These are phyloP conservation scores for Microhierax caerulescens DNA, from an alignment of 2,797 vertebrate species.

Conservation along the genomic window DNA sequence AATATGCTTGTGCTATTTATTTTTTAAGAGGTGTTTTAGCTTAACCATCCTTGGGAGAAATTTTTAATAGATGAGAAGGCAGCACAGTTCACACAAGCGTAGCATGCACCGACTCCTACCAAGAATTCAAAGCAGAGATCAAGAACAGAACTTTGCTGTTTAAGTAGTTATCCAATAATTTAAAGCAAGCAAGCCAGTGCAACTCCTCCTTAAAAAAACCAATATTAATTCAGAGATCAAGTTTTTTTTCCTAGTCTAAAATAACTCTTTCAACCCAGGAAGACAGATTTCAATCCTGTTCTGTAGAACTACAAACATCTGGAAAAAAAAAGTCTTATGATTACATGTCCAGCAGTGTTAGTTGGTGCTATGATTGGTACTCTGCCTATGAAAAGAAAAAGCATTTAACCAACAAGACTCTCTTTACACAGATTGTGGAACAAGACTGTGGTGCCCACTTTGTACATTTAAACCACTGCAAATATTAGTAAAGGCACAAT, in stretches of 20 bases:
- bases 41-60: background rate
- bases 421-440: background rate
- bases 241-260: background rate
- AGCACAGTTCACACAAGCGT: background rate
- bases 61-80: background rate
- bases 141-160: conserved; percentile 8
- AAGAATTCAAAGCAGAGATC: background rate
- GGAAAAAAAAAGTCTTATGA: background rate
- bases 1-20: background rate
- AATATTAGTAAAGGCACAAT: background rate
- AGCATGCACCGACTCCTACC: background rate
- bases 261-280: background rate
- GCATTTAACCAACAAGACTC: background rate
- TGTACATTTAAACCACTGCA: background rate
- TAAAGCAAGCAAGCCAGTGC: background rate
- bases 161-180: conserved; percentile 6
- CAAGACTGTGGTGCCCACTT: background rate
- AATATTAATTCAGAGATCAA: background rate
- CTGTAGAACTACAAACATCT: background rate
- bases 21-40: background rate
- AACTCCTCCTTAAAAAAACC: background rate
- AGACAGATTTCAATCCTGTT: background rate
- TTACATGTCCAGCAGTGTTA: background rate
- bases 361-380: background rate
- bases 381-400: background rate